Conservation (phyloP, 2,797 vertebrate species). For the Dromococcyx pavoninus region DNA sequence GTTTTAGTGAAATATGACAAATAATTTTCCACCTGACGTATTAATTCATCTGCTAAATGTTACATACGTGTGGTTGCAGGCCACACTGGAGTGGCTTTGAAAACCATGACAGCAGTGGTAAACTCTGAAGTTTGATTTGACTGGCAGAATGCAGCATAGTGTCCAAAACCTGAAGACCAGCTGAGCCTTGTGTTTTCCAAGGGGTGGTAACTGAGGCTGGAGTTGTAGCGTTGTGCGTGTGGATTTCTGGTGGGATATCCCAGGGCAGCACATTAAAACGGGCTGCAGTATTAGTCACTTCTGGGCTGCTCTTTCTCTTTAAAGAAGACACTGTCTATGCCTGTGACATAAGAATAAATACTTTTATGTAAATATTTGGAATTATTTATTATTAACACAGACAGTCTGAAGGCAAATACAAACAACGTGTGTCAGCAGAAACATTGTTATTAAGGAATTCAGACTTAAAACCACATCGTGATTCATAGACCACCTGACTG, state of each 20-base stretch:
- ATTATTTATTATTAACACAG: constrained; percentile 53
- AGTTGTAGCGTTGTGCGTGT: not conserved
- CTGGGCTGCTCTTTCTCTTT: not conserved
- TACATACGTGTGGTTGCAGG: not conserved
- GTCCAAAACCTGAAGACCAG: not conserved
- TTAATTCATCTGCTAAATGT: not conserved
- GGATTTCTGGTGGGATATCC: not conserved
- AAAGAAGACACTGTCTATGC: not conserved
- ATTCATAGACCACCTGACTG: constrained; percentile 52
- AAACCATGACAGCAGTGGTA: not conserved
- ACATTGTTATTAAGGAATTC: constrained; percentile 41
- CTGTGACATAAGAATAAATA: constrained; percentile 36
- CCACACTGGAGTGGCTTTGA: not conserved
- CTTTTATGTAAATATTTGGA: constrained; percentile 43
- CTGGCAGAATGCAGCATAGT: not conserved
- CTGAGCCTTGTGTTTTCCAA: not conserved
- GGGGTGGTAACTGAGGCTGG: not conserved
- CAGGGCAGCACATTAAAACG: not conserved
- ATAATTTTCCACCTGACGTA: not conserved
- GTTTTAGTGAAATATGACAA: not conserved
- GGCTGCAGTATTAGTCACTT: not conserved
- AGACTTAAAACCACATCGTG: constrained; percentile 18
- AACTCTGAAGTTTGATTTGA: not conserved
- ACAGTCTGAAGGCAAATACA: constrained; percentile 40
- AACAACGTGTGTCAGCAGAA: constrained; percentile 50